Percentiles rank a stretch among this genome's conserved stretches.
phyloP scores from a whole-genome alignment of 2,797 vertebrate species.

The Enoplosus armatus region DNA sequence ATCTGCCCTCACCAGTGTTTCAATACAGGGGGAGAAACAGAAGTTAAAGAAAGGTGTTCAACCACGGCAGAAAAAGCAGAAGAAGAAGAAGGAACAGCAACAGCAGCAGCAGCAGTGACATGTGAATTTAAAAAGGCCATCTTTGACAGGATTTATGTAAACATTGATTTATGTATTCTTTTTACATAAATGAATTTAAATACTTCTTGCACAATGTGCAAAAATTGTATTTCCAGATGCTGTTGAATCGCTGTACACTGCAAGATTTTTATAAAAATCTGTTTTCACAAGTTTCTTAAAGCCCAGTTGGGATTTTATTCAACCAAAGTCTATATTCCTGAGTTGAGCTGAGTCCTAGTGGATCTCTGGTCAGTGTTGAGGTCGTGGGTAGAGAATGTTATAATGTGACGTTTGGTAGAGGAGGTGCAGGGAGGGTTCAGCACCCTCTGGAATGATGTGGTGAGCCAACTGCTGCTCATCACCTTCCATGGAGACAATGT shows the following conservation, averaged over 20 bases:
- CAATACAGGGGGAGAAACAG: slow-evolving; percentile 73
- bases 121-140: slow-evolving; percentile 20
- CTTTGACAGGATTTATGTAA: slow-evolving; percentile 22
- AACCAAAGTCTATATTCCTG: slow-evolving; percentile 54
- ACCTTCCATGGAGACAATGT: slow-evolving; percentile 85
- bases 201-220: slow-evolving; percentile 46
- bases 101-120: slow-evolving; percentile 48
- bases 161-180: slow-evolving; percentile 32
- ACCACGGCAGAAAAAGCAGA: slow-evolving; percentile 32
- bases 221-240: slow-evolving; percentile 19
- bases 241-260: slow-evolving; percentile 40
- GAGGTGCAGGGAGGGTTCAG: slow-evolving; percentile 81
- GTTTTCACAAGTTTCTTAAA: slow-evolving; percentile 36
- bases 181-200: too few species aligned
- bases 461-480: slow-evolving; percentile 78
- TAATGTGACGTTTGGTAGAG: slow-evolving; percentile 87
- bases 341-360: slow-evolving; percentile 27
- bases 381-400: slow-evolving; percentile 82
- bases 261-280: slow-evolving; percentile 64
- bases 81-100: slow-evolving; percentile 40
- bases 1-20: slow-evolving; percentile 87
- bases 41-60: slow-evolving; percentile 33
- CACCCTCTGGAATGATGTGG: slow-evolving; percentile 87
- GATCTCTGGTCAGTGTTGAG: slow-evolving; percentile 45
- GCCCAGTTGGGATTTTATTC: slow-evolving; percentile 35